A percentile compares a stretch with the other conserved stretches of the same genome.
phyloP scores from a whole-genome alignment of 2,888 invertebrate genomes.

The Synanthedon tipuliformis region DNA sequence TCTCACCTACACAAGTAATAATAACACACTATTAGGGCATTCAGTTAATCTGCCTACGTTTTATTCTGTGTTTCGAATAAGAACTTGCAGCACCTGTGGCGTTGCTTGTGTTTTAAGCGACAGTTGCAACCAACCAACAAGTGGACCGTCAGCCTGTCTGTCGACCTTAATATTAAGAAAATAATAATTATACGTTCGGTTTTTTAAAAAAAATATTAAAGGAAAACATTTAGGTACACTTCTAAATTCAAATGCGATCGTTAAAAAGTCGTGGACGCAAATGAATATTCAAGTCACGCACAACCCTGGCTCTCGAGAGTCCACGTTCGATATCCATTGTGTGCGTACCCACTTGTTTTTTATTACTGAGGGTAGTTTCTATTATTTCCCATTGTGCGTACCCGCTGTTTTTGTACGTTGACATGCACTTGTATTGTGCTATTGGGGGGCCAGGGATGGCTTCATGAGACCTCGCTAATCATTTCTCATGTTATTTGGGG shows the following conservation, averaged over 20 bases:
- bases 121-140: too few relatives aligned
- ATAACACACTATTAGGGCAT: too few relatives aligned
- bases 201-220: too few relatives aligned
- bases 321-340: constrained; percentile 58
- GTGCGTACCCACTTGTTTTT: constrained; percentile 59
- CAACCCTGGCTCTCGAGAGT: constrained; percentile 50
- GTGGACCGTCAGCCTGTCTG: too few relatives aligned
- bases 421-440: constrained; percentile 44
- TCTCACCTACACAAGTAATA: too few relatives aligned
- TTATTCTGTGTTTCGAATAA: too few relatives aligned
- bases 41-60: too few relatives aligned
- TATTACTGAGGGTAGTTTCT: constrained; percentile 61
- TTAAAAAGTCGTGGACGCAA: constrained; percentile 4
- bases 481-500: constrained; percentile 29
- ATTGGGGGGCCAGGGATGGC: constrained; percentile 10
- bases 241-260: constrained; percentile 7
- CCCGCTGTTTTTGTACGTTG: constrained; percentile 57
- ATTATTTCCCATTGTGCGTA: constrained; percentile 54
- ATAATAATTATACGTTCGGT: too few relatives aligned
- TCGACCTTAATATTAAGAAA: too few relatives aligned
- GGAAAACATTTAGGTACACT: too few relatives aligned
- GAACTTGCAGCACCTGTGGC: too few relatives aligned
- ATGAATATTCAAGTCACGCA: constrained; percentile 46
- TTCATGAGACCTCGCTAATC: constrained; percentile 26
- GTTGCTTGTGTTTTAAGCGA: too few relatives aligned